phyloP scores from a whole-genome alignment of 2,888 invertebrate genomes.

The Lobophora halterata region DNA sequence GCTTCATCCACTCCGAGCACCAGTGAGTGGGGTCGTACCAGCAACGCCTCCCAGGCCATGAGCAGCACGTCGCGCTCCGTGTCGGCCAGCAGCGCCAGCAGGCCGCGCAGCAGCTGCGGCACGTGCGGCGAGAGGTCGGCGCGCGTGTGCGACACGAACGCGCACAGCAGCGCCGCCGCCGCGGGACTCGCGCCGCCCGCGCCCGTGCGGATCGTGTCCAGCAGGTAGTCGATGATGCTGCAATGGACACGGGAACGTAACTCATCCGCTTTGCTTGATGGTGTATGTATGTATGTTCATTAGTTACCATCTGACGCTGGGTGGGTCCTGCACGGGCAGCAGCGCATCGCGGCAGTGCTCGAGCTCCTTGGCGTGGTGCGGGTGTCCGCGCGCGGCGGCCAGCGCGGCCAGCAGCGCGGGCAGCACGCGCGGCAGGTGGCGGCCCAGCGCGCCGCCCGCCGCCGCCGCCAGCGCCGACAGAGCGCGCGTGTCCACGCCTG shows the following conservation, averaged over 20 bases:
- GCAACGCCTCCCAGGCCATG: conserved; percentile 94
- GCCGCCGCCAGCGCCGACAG: conserved; percentile 96
- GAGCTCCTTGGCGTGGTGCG: conserved; percentile 86
- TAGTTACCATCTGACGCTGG: conserved; percentile 81
- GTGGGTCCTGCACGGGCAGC: conserved; percentile 93
- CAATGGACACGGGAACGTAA: neutral
- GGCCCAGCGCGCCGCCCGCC: conserved; percentile 94
- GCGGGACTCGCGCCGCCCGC: conserved; percentile 84
- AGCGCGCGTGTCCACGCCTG: conserved; percentile 45
- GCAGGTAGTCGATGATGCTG: conserved; percentile 48
- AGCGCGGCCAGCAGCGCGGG: conserved; percentile 92
- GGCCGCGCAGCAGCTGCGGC: conserved; percentile 91
- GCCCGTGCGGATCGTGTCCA: conserved; percentile 38
- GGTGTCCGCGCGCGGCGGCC: conserved; percentile 84
- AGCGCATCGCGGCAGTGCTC: conserved; percentile 97
- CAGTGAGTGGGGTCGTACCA: too few relatives aligned
- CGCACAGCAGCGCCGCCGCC: conserved; percentile 93
- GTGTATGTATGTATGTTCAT: too few relatives aligned
- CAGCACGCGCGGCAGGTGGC: conserved; percentile 94
- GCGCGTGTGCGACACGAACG: conserved; percentile 94
- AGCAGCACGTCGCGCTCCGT: conserved; percentile 85
- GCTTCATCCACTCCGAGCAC: too few relatives aligned
- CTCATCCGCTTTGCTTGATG: too few relatives aligned
- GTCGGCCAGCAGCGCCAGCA: conserved; percentile 92
- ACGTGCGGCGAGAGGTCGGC: conserved; percentile 94